phyloP scores from a whole-genome alignment of 2,888 invertebrate species.

The Zootermopsis nevadensis region DNA sequence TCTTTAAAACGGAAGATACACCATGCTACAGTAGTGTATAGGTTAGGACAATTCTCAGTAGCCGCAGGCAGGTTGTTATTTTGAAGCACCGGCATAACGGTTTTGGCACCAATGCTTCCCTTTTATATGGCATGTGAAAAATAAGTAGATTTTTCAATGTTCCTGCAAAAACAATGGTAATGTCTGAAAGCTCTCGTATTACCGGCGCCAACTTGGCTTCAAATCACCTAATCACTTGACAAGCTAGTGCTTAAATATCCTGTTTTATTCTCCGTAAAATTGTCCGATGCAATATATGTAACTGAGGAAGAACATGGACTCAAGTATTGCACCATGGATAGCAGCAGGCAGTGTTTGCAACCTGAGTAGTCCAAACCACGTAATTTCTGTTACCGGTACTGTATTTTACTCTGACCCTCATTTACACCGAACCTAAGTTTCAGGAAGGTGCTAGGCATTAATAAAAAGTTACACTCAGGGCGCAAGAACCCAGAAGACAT shows the following conservation, averaged over 20 bases:
- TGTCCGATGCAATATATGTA: background rate
- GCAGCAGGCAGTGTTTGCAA: no score
- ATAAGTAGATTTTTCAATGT: background rate
- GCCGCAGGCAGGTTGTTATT: background rate
- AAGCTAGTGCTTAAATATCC: slow-evolving; percentile 1
- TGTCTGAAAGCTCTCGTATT: background rate
- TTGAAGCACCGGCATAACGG: background rate
- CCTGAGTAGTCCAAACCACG: no score
- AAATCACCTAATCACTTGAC: background rate
- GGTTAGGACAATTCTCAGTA: slow-evolving; percentile 20
- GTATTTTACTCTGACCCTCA: no score
- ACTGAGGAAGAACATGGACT: background rate
- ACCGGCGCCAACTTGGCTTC: background rate
- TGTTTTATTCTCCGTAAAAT: background rate
- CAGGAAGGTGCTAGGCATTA: no score
- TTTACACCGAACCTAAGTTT: no score
- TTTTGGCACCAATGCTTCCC: background rate
- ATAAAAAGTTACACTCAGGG: no score
- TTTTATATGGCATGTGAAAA: background rate
- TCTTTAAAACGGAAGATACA: background rate
- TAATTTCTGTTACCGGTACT: no score
- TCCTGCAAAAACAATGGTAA: background rate
- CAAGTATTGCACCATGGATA: no score
- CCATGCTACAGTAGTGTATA: background rate
- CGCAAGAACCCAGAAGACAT: no score